These are phyloP conservation scores for Sipha flava DNA, from an alignment of 1,140 invertebrate species.

Conservation along the genomic window DNA sequence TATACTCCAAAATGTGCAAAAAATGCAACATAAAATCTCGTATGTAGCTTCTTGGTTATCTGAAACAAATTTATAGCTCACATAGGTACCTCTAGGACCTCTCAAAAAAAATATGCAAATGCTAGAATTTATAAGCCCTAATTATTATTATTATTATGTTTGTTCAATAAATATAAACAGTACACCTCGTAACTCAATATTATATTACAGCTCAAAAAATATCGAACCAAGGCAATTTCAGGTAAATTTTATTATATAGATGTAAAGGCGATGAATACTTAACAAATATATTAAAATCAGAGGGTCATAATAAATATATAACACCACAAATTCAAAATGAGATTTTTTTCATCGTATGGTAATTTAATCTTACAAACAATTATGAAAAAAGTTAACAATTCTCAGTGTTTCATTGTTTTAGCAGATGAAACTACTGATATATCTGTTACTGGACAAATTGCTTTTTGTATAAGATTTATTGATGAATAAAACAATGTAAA, in stretches of 20 bases:
- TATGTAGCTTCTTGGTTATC: too few relatives aligned
- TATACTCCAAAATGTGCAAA: too few relatives aligned
- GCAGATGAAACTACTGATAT: conserved; percentile 37
- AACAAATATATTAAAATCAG: neutral
- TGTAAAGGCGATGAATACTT: neutral
- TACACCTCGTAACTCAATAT: too few relatives aligned
- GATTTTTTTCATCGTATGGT: conserved; percentile 34
- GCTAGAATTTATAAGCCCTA: too few relatives aligned
- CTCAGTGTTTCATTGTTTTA: conserved; percentile 34
- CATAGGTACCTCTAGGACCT: too few relatives aligned
- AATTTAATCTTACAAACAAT: conserved; percentile 31
- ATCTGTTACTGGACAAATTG: conserved; percentile 36
- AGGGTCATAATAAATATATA: conserved; percentile 9
- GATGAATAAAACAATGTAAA: neutral
- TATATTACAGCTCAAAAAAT: too few relatives aligned
- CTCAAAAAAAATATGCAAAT: too few relatives aligned
- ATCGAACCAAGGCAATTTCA: neutral
- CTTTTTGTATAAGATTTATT: conserved; percentile 21
- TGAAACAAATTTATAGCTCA: too few relatives aligned
- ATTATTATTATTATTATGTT: too few relatives aligned
- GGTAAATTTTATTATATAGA: neutral
- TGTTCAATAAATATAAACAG: too few relatives aligned
- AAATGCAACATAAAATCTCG: too few relatives aligned
- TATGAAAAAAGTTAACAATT: conserved; percentile 32
- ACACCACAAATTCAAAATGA: conserved; percentile 37